These are phyloP conservation scores for Uromys caudimaculatus DNA, from an alignment of 2,797 vertebrate genomes.

Conservation along the genomic window DNA sequence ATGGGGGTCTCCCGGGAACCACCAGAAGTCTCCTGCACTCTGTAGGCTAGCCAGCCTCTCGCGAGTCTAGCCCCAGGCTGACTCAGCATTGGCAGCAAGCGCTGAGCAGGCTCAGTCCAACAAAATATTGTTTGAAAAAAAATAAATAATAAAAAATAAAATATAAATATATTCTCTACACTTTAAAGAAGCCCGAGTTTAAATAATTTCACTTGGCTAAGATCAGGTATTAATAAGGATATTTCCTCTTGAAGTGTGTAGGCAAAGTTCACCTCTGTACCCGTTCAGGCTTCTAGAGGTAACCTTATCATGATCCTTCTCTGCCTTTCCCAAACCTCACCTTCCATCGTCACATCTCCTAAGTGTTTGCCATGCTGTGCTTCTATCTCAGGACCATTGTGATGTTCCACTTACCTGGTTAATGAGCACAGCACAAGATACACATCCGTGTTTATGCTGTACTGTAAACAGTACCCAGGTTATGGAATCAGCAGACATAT, in stretches of 20 bases:
- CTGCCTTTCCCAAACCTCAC: not conserved
- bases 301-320: not conserved
- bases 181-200: not conserved
- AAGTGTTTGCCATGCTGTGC: not conserved
- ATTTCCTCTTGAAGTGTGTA: not conserved
- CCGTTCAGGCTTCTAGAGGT: not conserved
- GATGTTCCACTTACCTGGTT: not conserved
- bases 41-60: no score
- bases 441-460: not conserved
- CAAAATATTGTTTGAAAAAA: not conserved
- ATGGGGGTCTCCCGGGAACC: no score
- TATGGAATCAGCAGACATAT: not conserved
- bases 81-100: no score
- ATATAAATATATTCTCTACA: not conserved
- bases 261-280: not conserved
- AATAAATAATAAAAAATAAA: not conserved
- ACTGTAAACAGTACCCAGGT: not conserved
- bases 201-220: slow-evolving; percentile 12
- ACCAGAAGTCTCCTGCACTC: no score
- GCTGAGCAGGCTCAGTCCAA: no score
- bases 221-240: not conserved
- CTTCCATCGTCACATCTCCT: not conserved
- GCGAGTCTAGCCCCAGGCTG: no score
- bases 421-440: not conserved
- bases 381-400: not conserved